Evolutionary conservation across 2,113 vertebrate genomes (phyloP).

Genomic region (Catharus minimus): DNA sequence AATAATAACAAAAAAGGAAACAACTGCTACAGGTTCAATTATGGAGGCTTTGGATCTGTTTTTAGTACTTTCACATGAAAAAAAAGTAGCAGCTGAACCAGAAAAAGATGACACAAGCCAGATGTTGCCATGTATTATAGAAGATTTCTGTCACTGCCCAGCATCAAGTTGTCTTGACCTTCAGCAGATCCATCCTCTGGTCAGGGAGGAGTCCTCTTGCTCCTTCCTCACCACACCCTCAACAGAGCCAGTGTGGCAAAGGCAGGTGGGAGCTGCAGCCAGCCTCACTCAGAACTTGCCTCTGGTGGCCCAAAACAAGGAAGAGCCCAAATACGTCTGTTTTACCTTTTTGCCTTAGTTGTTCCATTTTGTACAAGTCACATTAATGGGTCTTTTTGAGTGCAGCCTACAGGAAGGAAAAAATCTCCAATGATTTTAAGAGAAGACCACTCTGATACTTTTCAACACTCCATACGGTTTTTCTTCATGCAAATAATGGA

Average conservation of each 20-base stretch:
- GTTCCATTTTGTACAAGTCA: not conserved
- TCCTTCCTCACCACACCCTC: not conserved
- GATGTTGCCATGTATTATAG: not conserved
- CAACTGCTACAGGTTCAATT: not conserved
- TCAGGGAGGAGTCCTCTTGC: not conserved
- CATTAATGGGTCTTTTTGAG: not conserved
- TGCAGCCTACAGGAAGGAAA: not conserved
- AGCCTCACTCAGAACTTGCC: not conserved
- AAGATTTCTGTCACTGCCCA: not conserved
- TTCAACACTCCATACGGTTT: accelerated
- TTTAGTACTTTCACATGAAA: not conserved
- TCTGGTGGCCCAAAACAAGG: not conserved
- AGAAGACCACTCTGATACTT: not conserved
- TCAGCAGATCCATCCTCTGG: not conserved
- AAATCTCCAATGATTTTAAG: not conserved
- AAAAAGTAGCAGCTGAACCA: not conserved
- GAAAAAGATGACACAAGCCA: not conserved
- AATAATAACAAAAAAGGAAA: not conserved
- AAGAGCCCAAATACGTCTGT: not conserved
- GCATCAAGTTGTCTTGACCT: not conserved
- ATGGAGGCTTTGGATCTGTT: not conserved
- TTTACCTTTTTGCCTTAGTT: not conserved
- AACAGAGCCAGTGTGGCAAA: not conserved
- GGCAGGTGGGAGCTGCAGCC: not conserved
- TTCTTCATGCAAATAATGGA: not conserved